Conservation (phyloP, 2,888 invertebrate species). For the Eilema depressum region DNA sequence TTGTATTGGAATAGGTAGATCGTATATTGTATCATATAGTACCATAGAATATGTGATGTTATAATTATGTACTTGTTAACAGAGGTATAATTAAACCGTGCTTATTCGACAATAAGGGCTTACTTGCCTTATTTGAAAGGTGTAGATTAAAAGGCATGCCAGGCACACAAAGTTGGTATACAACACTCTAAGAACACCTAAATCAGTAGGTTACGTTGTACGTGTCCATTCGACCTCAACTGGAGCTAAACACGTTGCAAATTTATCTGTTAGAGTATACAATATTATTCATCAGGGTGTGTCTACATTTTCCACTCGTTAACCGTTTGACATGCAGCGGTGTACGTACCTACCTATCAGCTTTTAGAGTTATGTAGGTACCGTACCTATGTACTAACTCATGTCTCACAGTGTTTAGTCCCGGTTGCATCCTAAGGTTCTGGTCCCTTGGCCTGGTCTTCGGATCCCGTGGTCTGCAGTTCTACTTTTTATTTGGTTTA, state of each 20-base stretch:
- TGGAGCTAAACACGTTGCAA: slow-evolving; percentile 29
- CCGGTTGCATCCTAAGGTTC: background rate
- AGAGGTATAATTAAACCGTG: too few relatives aligned
- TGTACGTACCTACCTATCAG: background rate
- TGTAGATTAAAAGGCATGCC: background rate
- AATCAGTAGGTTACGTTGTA: slow-evolving; percentile 10
- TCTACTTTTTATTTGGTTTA: too few relatives aligned
- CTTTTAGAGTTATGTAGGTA: too few relatives aligned
- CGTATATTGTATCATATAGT: too few relatives aligned
- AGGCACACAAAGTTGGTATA: background rate
- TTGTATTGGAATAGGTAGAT: too few relatives aligned
- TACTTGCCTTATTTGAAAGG: background rate
- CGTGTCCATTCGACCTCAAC: background rate
- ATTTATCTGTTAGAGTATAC: slow-evolving; percentile 17
- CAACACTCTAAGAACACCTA: background rate
- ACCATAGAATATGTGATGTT: too few relatives aligned
- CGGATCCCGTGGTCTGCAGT: too few relatives aligned
- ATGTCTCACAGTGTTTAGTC: background rate
- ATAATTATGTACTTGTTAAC: too few relatives aligned
- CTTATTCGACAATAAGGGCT: background rate
- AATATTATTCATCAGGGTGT: slow-evolving; percentile 50
- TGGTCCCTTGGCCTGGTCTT: too few relatives aligned
- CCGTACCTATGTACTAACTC: too few relatives aligned
- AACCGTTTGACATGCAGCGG: background rate
- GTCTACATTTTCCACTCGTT: background rate